Conservation (phyloP, 1,140 invertebrate genomes). For the Eupeodes corollae region DNA sequence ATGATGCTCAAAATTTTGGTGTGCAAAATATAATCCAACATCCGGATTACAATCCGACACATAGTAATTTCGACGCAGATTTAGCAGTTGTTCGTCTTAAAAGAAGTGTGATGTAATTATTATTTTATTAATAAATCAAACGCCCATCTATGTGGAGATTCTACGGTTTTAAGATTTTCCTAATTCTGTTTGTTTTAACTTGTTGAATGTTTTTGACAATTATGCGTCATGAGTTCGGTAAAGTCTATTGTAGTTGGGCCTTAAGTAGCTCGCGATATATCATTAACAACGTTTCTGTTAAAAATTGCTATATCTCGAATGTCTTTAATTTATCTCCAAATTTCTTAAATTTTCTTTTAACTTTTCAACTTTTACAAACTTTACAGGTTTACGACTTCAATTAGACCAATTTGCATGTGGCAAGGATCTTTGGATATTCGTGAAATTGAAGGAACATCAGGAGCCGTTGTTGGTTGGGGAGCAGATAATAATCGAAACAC, state of each 20-base stretch:
- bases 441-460: conserved; percentile 10
- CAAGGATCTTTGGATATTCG: conserved; percentile 4
- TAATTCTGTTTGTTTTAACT: no score
- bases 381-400: conserved; percentile 10
- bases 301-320: no score
- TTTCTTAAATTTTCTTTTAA: neutral
- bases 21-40: conserved; percentile 14
- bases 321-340: neutral
- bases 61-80: conserved; percentile 20
- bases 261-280: neutral
- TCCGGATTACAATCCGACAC: conserved; percentile 18
- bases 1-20: conserved; percentile 9
- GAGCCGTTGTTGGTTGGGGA: conserved; percentile 28
- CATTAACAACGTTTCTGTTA: neutral
- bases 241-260: no score
- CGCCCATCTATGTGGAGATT: no score
- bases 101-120: conserved; percentile 9
- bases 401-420: conserved; percentile 32
- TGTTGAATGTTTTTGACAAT: no score
- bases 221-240: no score
- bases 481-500: conserved; percentile 12
- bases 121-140: no score
- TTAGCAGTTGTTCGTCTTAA: conserved; percentile 19
- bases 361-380: neutral
- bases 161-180: no score